Evolutionary conservation across 2,113 vertebrate species (phyloP).

Genomic region (Haemorhous mexicanus): DNA sequence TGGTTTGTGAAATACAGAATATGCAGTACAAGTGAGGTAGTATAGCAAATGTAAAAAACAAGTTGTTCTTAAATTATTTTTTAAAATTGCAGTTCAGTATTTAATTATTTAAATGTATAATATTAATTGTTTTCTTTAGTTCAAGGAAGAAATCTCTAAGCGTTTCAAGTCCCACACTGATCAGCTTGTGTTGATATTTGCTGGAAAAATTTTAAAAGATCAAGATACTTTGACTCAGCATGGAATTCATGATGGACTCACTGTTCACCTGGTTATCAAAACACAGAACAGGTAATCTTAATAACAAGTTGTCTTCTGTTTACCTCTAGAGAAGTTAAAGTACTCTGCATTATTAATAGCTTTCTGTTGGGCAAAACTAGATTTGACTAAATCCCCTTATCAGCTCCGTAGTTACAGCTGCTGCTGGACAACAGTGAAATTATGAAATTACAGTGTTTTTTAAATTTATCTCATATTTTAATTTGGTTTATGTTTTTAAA

Average conservation of each 20-base stretch:
- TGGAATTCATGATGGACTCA: slow-evolving; percentile 83
- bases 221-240: slow-evolving; percentile 82
- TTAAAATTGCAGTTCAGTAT: background rate
- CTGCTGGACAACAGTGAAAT: background rate
- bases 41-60: background rate
- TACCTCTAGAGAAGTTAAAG: background rate
- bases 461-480: background rate
- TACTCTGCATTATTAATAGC: background rate
- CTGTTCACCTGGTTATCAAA: slow-evolving; percentile 85
- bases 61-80: background rate
- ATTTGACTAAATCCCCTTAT: background rate
- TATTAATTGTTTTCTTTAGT: slow-evolving; percentile 61
- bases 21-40: background rate
- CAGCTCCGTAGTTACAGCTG: background rate
- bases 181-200: slow-evolving; percentile 84
- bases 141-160: slow-evolving; percentile 84
- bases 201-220: slow-evolving; percentile 85
- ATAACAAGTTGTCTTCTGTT: background rate
- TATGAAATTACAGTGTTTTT: background rate
- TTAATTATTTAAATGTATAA: background rate
- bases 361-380: background rate
- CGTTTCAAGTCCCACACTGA: slow-evolving; percentile 80
- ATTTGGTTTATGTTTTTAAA: background rate
- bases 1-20: background rate
- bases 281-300: slow-evolving; percentile 79